Evolutionary conservation across 2,888 invertebrate genomes (phyloP), one percentile per base, ranked within the genome.

Genomic region (Meta bourneti): DNA sequence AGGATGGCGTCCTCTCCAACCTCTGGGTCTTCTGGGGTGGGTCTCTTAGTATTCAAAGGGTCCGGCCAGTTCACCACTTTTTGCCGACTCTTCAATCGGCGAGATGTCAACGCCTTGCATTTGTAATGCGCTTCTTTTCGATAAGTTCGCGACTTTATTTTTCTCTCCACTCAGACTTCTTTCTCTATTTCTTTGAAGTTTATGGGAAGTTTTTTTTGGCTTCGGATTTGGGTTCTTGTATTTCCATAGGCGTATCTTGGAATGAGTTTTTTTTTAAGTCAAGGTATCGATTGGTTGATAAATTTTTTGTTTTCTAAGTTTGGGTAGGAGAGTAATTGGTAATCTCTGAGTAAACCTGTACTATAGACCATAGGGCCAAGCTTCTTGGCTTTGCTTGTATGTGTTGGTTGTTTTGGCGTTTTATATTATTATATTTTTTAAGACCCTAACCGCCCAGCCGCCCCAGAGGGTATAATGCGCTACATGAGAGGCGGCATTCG

Each of bases 21-120:
- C 48, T 2, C 49, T 48, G 49, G 49, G 11, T 9, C 54, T 8
- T 49, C 6, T n/a, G n/a, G 51, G n/a, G 52, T n/a, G 70, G 51
- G 19, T 34, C 54, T 13, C 34, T 84, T 85, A 75, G 69, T 69
- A 85, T 85, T 69, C 85, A 48, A 34, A 9, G 70, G 49, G 61
- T 54, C 34, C 6, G 20, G 8, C n/a, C 69, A n/a, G 34, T 61
- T 54, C 74, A 74, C 74, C 74, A 74, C 74, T 74, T 74, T 72
- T 74, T 74, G 74, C 74, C 74, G 74, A 74, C 72, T 16, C 20
- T 72, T 72, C 72, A 72, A 20, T 72, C 72, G 34, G 19, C 9
- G 61, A 61, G 61, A 61, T 61, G 61, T 61, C 61, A 72, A 72
- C 34, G 72, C 80, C 69, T 20, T 49, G 49, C 61, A 69, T 80